Percentiles rank a stretch among this genome's conserved stretches.
phyloP scores from a whole-genome alignment of 2,888 invertebrate species.

The Rhamphomyia laevipes region DNA sequence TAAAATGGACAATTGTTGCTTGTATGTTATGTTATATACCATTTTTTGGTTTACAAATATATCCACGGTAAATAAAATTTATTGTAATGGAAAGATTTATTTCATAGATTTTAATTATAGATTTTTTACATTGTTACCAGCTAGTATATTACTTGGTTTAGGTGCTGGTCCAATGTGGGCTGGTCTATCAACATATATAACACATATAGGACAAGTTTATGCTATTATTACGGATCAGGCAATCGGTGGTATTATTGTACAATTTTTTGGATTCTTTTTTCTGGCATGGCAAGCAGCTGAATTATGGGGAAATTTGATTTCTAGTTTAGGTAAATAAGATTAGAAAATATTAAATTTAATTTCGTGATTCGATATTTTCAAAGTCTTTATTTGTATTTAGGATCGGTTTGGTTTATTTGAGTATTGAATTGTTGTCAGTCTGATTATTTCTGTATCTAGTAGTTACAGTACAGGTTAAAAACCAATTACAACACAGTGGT shows the following conservation, averaged over 20 bases:
- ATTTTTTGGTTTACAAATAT: constrained; percentile 90
- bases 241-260: constrained; percentile 83
- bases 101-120: constrained; percentile 29
- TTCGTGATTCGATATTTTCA: too few species aligned
- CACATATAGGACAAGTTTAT: constrained; percentile 84
- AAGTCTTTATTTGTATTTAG: too few species aligned
- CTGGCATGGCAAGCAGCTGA: constrained; percentile 94
- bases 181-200: constrained; percentile 94
- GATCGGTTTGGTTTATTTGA: too few species aligned
- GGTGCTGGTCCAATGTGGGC: constrained; percentile 98
- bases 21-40: constrained; percentile 90
- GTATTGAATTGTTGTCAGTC: too few species aligned
- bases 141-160: constrained; percentile 85
- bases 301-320: constrained; percentile 91
- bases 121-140: constrained; percentile 86
- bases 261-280: constrained; percentile 99
- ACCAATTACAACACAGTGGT: too few species aligned
- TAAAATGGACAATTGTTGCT: constrained; percentile 89
- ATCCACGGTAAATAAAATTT: constrained; percentile 45
- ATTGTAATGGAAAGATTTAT: too few species aligned
- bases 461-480: too few species aligned
- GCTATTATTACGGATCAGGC: constrained; percentile 78
- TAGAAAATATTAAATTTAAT: too few species aligned
- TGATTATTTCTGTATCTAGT: too few species aligned
- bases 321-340: constrained; percentile 49